phyloP scores from a whole-genome alignment of 2,888 invertebrate species.

The Bimastos eiseni region DNA sequence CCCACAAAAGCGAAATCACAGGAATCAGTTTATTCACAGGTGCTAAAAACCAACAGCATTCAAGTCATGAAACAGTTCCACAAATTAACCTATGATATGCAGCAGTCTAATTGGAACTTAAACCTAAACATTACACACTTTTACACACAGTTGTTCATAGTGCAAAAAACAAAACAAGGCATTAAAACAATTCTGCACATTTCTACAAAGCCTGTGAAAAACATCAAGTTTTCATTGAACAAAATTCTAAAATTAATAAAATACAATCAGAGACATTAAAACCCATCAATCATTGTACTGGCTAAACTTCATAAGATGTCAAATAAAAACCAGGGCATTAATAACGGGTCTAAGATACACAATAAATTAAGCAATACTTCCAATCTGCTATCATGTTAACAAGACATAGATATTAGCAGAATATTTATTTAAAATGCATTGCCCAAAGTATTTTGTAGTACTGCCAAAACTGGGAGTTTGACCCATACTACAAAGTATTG shows the following conservation, averaged over 20 bases:
- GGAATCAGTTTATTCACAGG: too few relatives aligned
- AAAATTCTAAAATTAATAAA: not conserved
- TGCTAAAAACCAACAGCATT: not conserved
- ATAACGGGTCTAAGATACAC: not conserved
- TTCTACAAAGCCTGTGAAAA: not conserved
- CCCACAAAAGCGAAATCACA: too few relatives aligned
- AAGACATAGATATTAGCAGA: too few relatives aligned
- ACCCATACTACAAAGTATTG: too few relatives aligned
- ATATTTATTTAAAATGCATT: too few relatives aligned
- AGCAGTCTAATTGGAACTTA: not conserved
- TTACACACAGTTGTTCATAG: not conserved
- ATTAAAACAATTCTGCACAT: not conserved
- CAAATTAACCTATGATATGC: not conserved
- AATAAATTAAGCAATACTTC: not conserved
- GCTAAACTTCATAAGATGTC: not conserved
- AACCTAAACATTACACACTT: not conserved
- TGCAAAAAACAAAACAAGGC: not conserved
- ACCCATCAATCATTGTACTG: not conserved
- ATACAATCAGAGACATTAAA: slow-evolving; percentile 8
- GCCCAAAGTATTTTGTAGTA: too few relatives aligned
- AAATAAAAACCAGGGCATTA: not conserved
- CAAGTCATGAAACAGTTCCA: not conserved
- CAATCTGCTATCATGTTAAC: not conserved
- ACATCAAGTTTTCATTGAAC: not conserved
- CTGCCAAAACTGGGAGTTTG: too few relatives aligned